Evolutionary conservation across 2,113 vertebrate genomes (phyloP).

Genomic region (Rhodinocichla rosea): DNA sequence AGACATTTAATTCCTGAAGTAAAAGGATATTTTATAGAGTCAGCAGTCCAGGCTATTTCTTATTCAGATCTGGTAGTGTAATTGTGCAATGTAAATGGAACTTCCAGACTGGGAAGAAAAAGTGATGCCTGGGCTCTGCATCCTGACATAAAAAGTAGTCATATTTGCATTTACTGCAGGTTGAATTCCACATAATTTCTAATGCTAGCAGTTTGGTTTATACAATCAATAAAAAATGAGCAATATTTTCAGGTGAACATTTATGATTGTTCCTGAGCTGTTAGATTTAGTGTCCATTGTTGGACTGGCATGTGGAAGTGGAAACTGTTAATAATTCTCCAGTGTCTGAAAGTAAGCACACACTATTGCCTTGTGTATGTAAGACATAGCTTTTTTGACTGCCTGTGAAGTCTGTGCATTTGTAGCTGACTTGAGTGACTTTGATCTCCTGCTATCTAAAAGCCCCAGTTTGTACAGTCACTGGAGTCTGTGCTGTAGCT

Average conservation of each 20-base stretch:
- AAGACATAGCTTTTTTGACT: background rate
- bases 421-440: background rate
- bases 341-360: background rate
- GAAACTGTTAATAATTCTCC: background rate
- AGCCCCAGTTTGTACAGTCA: background rate
- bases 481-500: background rate
- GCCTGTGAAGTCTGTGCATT: background rate
- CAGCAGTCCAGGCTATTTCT: background rate
- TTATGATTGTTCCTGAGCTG: background rate
- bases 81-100: background rate
- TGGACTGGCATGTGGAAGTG: background rate
- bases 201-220: background rate
- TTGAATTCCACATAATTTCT: background rate
- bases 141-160: background rate
- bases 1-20: background rate
- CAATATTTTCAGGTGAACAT: background rate
- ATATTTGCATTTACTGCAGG: background rate
- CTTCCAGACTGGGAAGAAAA: background rate
- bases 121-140: background rate
- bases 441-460: background rate
- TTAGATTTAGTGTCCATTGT: background rate
- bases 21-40: background rate
- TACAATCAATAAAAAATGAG: background rate
- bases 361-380: background rate
- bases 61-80: background rate